Conservation (phyloP, 2,113 vertebrate species). For the Rhizomys pruinosus region DNA sequence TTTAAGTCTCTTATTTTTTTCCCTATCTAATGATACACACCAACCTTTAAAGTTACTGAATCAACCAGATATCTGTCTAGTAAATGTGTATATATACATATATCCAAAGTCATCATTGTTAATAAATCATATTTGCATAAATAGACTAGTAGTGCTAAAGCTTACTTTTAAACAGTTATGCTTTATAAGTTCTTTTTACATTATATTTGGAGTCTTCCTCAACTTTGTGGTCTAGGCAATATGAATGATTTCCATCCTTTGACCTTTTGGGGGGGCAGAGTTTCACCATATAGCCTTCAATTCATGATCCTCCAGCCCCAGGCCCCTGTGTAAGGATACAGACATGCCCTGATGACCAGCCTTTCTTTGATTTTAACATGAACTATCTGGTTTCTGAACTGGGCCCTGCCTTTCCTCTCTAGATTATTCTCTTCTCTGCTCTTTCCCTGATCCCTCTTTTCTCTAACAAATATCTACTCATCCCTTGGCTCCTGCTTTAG, state of each 20-base stretch:
- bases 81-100: not conserved
- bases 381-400: not conserved
- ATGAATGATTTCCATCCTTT: not conserved
- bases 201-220: not conserved
- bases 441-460: not conserved
- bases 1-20: not conserved
- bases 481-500: not conserved
- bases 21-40: not conserved
- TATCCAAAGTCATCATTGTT: not conserved
- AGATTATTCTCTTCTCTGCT: not conserved
- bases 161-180: constrained; percentile 24
- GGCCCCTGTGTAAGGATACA: not conserved
- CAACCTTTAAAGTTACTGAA: constrained; percentile 33
- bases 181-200: not conserved
- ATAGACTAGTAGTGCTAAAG: not conserved
- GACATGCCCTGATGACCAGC: not conserved
- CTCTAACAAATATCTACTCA: not conserved
- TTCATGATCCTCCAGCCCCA: not conserved
- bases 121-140: not conserved
- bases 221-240: not conserved
- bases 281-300: not conserved
- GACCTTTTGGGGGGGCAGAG: not conserved
- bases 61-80: not conserved
- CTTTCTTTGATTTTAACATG: not conserved
- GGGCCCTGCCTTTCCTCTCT: constrained; percentile 4